Percentiles rank a stretch among this genome's conserved stretches.
Evolutionary conservation across 2,888 invertebrate genomes (phyloP).

Genomic region (Hybos culiciformis): DNA sequence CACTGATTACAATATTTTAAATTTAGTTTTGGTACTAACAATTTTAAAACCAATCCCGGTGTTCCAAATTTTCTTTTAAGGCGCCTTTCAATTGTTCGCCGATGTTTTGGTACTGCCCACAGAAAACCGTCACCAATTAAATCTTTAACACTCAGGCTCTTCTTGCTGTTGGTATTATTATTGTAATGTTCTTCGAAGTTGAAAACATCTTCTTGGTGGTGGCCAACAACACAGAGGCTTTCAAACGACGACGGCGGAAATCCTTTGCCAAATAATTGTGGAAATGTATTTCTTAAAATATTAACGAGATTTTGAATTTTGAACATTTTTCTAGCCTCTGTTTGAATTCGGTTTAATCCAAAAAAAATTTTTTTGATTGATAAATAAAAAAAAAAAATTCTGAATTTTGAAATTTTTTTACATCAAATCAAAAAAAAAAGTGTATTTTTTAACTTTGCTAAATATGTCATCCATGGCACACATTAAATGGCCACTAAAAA

Average conservation of each 20-base stretch:
- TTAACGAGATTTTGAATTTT: slow-evolving; percentile 22
- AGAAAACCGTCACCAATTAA: slow-evolving; percentile 60
- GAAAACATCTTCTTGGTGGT: neutral
- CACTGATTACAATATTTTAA: slow-evolving; percentile 66
- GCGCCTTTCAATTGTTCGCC: slow-evolving; percentile 64
- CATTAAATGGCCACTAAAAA: no score
- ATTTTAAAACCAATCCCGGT: slow-evolving; percentile 53
- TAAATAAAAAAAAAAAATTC: no score
- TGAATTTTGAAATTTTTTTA: no score
- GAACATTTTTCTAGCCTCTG: no score
- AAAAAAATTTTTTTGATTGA: no score
- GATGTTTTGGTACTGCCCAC: slow-evolving; percentile 67
- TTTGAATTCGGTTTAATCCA: no score
- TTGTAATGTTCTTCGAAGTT: neutral
- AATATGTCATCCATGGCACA: no score
- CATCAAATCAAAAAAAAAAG: no score
- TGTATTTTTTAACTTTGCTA: no score
- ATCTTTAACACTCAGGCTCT: slow-evolving; percentile 45
- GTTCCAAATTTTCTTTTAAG: slow-evolving; percentile 57
- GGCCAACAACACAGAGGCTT: no score
- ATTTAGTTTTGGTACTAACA: slow-evolving; percentile 55
- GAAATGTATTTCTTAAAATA: slow-evolving; percentile 26
- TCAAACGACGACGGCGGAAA: no score
- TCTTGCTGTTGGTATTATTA: slow-evolving; percentile 19
- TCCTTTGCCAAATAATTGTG: slow-evolving; percentile 27